These are phyloP conservation scores for Oasisia sp. DNA, from an alignment of 2,888 invertebrate species.

Conservation along the genomic window DNA sequence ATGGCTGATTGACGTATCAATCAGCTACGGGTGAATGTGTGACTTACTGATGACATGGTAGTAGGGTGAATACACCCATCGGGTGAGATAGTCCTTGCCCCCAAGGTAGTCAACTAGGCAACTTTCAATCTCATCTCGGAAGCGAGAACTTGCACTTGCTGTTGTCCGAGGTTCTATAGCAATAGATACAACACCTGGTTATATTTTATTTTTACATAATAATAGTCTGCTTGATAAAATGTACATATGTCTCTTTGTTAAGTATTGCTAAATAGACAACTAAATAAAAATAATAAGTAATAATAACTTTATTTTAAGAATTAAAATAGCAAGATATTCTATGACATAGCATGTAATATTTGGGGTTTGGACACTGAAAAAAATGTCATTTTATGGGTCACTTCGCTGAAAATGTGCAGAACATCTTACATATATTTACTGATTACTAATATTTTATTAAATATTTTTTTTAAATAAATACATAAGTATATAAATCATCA, in stretches of 20 bases:
- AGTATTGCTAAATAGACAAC: neutral
- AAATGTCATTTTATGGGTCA: no score
- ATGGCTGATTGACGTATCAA: neutral
- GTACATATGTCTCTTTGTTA: neutral
- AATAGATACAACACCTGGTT: neutral
- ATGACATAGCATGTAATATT: no score
- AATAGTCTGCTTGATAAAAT: neutral
- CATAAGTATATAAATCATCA: no score
- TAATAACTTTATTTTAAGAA: neutral
- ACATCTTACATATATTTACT: no score
- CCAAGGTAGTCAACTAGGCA: constrained; percentile 21
- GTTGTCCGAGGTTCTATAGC: constrained; percentile 3
- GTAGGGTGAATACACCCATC: constrained; percentile 25
- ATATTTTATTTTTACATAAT: neutral
- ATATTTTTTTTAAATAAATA: no score
- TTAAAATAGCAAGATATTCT: no score
- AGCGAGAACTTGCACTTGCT: constrained; percentile 13
- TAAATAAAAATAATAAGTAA: neutral
- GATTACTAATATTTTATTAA: no score
- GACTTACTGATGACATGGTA: constrained; percentile 25
- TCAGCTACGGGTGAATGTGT: neutral
- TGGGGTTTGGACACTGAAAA: no score
- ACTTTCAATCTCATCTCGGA: constrained; percentile 22
- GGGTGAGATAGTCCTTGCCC: constrained; percentile 17
- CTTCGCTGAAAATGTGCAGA: no score